Evolutionary conservation across 2,113 vertebrate genomes (phyloP), one percentile per base, ranked within the genome.

Genomic region (Mobula hypostoma): DNA sequence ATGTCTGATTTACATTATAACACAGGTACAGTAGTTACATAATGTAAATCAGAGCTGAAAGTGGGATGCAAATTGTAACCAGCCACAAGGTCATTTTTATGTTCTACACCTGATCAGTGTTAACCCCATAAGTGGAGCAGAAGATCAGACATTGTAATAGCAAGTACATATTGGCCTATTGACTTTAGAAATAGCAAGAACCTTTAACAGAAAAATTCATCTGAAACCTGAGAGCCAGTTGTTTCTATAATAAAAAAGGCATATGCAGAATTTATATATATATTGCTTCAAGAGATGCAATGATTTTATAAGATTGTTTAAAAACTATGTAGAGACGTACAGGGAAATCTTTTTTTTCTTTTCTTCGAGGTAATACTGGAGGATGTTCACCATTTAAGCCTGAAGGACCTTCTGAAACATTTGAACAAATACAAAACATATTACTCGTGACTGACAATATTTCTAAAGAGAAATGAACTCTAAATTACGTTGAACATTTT

Each of bases 341-440:
- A 85, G 98, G 98, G 94, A 98, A 99, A 87, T 99, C 98, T 95
- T 97, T 98, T 82, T 97, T 99, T 95, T 99, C 98, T 94, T 98
- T 99, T 94, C 98, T 98, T 72, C 98, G 96, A 66, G 97, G 97
- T 82, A 97, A 96, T 0, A 97, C 97, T 29, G 97, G 97, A 74
- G 97, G 96, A 1, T 97, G 96, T 36, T 96, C 98, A 94, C 97
- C 98, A 0, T 97, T 97, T 94, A 97, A 95, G 94, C 97, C 97
- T 80, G 95, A 95, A 94, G 98, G 96, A 6, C 97, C 97, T 12
- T 98, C 97, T 8, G 97, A 97, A 63, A 98, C 97, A 94, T 97
- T 97, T 97, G 95, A 92, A 95, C 91, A 94, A 77, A 95, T 80
- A 66, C 56, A 94, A 80, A 80, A 76, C 36, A 56, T 91, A 36